Percentiles rank a stretch among this genome's conserved stretches.
Conservation (phyloP, 2,113 vertebrate species). For the Sapayoa aenigma region DNA sequence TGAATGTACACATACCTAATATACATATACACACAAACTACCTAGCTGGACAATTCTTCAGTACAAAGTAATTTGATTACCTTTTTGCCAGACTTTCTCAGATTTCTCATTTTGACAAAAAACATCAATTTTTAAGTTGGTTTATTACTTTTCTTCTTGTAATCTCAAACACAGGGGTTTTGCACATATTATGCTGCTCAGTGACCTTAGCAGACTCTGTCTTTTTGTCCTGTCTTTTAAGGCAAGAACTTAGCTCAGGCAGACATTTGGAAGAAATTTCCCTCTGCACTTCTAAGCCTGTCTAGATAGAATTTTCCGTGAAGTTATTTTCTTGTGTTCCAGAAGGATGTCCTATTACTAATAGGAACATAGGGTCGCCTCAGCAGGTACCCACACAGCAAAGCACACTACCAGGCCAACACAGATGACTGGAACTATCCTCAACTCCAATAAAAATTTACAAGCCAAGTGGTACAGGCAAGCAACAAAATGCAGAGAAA, state of each 20-base stretch:
- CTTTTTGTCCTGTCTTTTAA: conserved; percentile 17
- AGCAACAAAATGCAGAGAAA: neutral
- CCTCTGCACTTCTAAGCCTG: neutral
- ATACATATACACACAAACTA: neutral
- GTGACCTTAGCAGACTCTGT: conserved; percentile 12
- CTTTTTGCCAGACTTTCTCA: neutral
- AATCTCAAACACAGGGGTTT: conserved; percentile 6
- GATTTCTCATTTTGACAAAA: neutral
- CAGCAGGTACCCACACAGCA: neutral
- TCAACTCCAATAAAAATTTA: neutral
- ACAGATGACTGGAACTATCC: neutral
- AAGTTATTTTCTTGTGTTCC: neutral
- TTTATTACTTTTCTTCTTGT: conserved; percentile 19
- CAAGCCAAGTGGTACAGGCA: neutral
- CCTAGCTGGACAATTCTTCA: neutral
- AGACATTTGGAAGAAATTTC: neutral
- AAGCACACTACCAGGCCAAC: neutral
- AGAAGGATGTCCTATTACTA: neutral
- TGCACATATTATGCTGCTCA: neutral
- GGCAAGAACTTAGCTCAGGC: neutral
- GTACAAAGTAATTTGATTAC: conserved; percentile 11
- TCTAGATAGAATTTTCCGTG: neutral
- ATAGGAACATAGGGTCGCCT: neutral
- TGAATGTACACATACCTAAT: neutral
- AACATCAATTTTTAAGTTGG: conserved; percentile 7